These are phyloP conservation scores for Platysteira castanea DNA, from an alignment of 2,113 vertebrate species.

Conservation along the genomic window DNA sequence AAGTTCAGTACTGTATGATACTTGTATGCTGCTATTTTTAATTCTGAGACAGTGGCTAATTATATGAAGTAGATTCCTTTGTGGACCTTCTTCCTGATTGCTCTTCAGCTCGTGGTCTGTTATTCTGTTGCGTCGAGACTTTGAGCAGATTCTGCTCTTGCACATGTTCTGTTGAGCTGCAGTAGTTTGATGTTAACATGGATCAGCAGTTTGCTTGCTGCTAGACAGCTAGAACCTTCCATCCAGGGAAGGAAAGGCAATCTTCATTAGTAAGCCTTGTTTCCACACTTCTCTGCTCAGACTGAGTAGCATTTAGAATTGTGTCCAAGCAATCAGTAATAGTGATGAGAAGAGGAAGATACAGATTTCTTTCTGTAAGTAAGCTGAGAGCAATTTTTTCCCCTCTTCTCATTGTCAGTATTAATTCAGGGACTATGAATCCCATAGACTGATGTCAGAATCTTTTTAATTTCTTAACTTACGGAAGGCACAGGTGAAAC, in stretches of 20 bases:
- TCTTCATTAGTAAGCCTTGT: background rate
- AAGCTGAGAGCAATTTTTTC: background rate
- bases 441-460: background rate
- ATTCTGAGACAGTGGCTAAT: background rate
- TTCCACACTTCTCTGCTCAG: background rate
- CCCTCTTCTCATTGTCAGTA: background rate
- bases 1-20: background rate
- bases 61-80: background rate
- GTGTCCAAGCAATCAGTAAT: background rate
- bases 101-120: background rate
- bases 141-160: background rate
- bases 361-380: background rate
- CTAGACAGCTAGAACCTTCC: background rate
- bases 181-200: background rate
- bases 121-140: background rate
- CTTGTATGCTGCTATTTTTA: fast-evolving
- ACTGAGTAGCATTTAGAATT: background rate
- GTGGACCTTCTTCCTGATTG: background rate
- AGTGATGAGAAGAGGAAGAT: background rate
- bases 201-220: background rate
- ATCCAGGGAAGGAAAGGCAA: background rate
- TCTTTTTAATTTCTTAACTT: background rate
- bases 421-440: background rate
- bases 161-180: background rate
- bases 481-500: background rate